Conservation (phyloP, 2,888 invertebrate species). For the Latrodectus elegans region DNA sequence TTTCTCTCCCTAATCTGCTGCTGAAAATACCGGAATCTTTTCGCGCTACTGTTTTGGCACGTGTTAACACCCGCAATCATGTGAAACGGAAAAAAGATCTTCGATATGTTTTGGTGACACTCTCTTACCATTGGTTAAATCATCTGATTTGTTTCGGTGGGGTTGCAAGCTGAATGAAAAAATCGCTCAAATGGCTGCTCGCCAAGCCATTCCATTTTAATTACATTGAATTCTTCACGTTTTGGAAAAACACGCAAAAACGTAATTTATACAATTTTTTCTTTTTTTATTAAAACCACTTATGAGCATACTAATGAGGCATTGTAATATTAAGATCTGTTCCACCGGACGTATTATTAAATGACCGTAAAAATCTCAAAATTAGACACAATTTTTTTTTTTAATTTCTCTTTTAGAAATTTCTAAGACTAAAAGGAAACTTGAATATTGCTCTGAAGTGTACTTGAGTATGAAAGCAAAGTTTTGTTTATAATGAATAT, state of each 20-base stretch:
- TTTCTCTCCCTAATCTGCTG: not conserved
- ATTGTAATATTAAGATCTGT: slow-evolving; percentile 36
- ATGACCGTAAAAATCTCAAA: slow-evolving; percentile 23
- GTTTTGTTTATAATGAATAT: not conserved
- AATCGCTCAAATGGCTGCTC: not conserved
- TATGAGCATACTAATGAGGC: slow-evolving; percentile 35
- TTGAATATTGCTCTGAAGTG: not conserved
- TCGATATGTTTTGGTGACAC: slow-evolving; percentile 65
- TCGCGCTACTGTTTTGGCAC: slow-evolving; percentile 39
- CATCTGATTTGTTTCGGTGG: not conserved
- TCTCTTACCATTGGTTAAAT: slow-evolving; percentile 40
- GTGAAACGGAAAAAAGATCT: slow-evolving; percentile 33
- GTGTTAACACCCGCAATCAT: slow-evolving; percentile 34
- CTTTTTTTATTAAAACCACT: not conserved
- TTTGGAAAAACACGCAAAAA: slow-evolving; percentile 34
- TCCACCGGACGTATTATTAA: slow-evolving; percentile 9
- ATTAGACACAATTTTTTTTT: slow-evolving; percentile 7
- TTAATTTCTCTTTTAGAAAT: not conserved
- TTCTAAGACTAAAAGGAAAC: not conserved
- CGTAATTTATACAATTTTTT: slow-evolving; percentile 53
- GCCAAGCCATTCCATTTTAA: not conserved
- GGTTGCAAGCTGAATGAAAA: not conserved
- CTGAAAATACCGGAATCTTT: not conserved
- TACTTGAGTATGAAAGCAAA: not conserved
- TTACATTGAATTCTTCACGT: not conserved